A percentile compares a stretch with the other conserved stretches of the same genome.
These are phyloP conservation scores for Brachyopa scutellaris DNA, from an alignment of 2,888 invertebrate species.

Conservation along the genomic window DNA sequence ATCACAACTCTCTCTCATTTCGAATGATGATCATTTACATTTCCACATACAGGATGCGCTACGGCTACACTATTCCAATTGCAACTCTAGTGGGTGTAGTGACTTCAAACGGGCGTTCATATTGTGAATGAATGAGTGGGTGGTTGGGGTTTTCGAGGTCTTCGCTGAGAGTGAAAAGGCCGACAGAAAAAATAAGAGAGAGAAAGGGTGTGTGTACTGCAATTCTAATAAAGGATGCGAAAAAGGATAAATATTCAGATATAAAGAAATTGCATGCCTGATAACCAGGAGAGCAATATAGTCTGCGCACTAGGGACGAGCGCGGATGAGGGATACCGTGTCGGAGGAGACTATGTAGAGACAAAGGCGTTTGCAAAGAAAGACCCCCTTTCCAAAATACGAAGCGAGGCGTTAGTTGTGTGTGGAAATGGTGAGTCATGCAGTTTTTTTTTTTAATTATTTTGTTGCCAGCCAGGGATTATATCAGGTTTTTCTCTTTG, in stretches of 20 bases:
- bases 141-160: slow-evolving; percentile 45
- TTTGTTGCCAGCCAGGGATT: slow-evolving; percentile 63
- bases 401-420: slow-evolving; percentile 60
- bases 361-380: slow-evolving; percentile 50
- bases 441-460: slow-evolving; percentile 28
- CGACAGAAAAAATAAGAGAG: slow-evolving; percentile 17
- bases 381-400: slow-evolving; percentile 21
- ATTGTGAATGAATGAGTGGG: slow-evolving; percentile 60
- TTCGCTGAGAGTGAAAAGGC: slow-evolving; percentile 8
- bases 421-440: slow-evolving; percentile 65
- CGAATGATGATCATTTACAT: slow-evolving; percentile 49
- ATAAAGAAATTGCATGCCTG: slow-evolving; percentile 66
- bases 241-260: slow-evolving; percentile 68
- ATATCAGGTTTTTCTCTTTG: slow-evolving; percentile 6
- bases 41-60: slow-evolving; percentile 29
- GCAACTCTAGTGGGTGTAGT: slow-evolving; percentile 54
- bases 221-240: slow-evolving; percentile 67
- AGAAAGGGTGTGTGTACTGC: slow-evolving; percentile 21
- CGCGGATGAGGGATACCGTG: not conserved
- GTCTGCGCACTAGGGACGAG: slow-evolving; percentile 48
- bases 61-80: slow-evolving; percentile 39
- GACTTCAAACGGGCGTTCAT: slow-evolving; percentile 44
- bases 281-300: slow-evolving; percentile 54
- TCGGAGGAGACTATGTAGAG: slow-evolving; percentile 26
- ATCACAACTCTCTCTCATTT: slow-evolving; percentile 57